A percentile compares a stretch with the other conserved stretches of the same genome.
These are phyloP conservation scores for Linnaemya vulpina DNA, from an alignment of 2,888 invertebrate species.

Conservation along the genomic window DNA sequence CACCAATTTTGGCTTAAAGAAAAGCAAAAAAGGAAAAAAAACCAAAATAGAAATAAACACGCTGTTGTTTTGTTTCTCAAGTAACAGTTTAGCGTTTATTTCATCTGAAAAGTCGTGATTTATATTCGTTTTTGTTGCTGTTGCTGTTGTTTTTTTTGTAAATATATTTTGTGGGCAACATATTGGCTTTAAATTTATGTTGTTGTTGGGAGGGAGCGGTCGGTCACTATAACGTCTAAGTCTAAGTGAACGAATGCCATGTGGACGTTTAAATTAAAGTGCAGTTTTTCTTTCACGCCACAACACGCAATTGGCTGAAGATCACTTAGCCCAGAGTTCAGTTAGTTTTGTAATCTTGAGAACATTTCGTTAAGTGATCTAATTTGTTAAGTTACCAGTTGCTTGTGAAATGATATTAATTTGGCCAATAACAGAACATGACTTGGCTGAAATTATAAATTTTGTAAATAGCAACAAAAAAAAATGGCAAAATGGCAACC, in stretches of 20 bases:
- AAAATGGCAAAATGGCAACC: not conserved
- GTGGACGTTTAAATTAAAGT: constrained; percentile 71
- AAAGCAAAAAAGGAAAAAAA: not conserved
- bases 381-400: constrained; percentile 61
- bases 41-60: not conserved
- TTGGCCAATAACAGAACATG: constrained; percentile 27
- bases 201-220: constrained; percentile 40
- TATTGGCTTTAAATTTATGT: constrained; percentile 16
- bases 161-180: constrained; percentile 21
- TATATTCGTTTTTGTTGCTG: constrained; percentile 52
- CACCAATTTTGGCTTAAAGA: constrained; percentile 61
- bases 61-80: constrained; percentile 53
- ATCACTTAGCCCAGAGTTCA: constrained; percentile 45
- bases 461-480: not conserved
- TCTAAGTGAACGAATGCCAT: constrained; percentile 59
- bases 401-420: constrained; percentile 31
- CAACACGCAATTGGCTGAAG: constrained; percentile 67
- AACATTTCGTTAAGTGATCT: constrained; percentile 70
- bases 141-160: no score
- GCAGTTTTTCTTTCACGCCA: constrained; percentile 71
- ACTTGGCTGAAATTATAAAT: constrained; percentile 23
- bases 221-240: constrained; percentile 49
- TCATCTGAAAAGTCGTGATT: constrained; percentile 73
- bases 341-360: constrained; percentile 67
- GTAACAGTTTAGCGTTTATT: constrained; percentile 71